phyloP scores from a whole-genome alignment of 2,888 invertebrate species.

The Mimachlamys varia region DNA sequence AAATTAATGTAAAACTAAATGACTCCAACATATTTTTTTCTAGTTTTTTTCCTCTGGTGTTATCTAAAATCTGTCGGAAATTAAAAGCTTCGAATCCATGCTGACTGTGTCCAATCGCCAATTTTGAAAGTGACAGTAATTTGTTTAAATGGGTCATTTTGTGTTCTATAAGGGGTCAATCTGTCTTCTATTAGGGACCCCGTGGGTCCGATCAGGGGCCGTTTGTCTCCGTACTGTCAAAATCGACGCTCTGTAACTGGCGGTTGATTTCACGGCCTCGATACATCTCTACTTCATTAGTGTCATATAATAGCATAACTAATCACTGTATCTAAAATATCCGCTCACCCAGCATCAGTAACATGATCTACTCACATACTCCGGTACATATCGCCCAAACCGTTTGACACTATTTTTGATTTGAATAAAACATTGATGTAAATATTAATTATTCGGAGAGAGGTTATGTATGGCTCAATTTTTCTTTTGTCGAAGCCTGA shows the following conservation, averaged over 20 bases:
- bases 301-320: constrained; percentile 34
- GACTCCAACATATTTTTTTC: not conserved
- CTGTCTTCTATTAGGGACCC: constrained; percentile 16
- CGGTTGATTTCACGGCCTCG: constrained; percentile 32
- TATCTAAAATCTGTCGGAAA: not conserved
- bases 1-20: constrained; percentile 36
- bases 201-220: not conserved
- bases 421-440: not conserved
- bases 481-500: too few relatives aligned
- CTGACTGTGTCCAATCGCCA: not conserved
- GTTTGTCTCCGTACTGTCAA: constrained; percentile 14
- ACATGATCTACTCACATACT: not conserved
- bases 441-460: not conserved
- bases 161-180: not conserved
- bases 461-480: too few relatives aligned
- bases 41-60: not conserved
- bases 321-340: not conserved
- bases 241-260: not conserved
- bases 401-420: not conserved
- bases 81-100: not conserved
- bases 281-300: constrained; percentile 29
- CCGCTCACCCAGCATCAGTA: not conserved
- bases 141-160: not conserved
- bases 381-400: not conserved
- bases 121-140: not conserved